phyloP scores from a whole-genome alignment of 2,113 vertebrate species.

The Phoenicopterus ruber region DNA sequence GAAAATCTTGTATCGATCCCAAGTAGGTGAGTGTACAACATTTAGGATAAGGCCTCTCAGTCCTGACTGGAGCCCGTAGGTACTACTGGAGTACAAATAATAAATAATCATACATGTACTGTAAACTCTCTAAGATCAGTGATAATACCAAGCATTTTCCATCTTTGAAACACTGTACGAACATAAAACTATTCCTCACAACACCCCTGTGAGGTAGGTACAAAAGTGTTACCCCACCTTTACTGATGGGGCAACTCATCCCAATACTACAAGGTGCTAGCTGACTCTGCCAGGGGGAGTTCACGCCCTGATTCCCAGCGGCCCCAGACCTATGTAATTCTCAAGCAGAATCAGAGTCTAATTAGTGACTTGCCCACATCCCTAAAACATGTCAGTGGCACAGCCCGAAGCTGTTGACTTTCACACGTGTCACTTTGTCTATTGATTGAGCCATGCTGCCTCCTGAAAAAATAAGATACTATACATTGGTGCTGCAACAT shows the following conservation, averaged over 20 bases:
- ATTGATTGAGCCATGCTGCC: not conserved
- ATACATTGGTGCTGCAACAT: not conserved
- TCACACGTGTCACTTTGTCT: not conserved
- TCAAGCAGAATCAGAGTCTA: not conserved
- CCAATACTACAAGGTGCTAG: slow-evolving; percentile 27
- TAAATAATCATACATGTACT: slow-evolving; percentile 46
- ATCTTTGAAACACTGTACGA: slow-evolving; percentile 36
- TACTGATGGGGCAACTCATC: not conserved
- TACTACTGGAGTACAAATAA: slow-evolving; percentile 36
- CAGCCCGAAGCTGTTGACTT: not conserved
- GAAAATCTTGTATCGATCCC: not conserved
- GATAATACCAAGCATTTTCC: slow-evolving; percentile 16
- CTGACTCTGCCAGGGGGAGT: not conserved
- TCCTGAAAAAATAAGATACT: not conserved
- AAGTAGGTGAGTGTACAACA: not conserved
- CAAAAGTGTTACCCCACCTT: not conserved
- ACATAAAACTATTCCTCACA: slow-evolving; percentile 58
- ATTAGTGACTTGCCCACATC: not conserved
- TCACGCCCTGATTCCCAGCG: not conserved
- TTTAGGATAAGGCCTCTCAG: slow-evolving; percentile 32
- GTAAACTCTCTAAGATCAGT: slow-evolving; percentile 34
- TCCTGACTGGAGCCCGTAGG: not conserved
- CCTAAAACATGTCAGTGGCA: not conserved
- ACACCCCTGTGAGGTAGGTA: slow-evolving; percentile 64
- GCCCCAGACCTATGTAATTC: not conserved